These are phyloP conservation scores for Geococcyx californianus DNA, from an alignment of 2,113 vertebrate species.

Conservation along the genomic window DNA sequence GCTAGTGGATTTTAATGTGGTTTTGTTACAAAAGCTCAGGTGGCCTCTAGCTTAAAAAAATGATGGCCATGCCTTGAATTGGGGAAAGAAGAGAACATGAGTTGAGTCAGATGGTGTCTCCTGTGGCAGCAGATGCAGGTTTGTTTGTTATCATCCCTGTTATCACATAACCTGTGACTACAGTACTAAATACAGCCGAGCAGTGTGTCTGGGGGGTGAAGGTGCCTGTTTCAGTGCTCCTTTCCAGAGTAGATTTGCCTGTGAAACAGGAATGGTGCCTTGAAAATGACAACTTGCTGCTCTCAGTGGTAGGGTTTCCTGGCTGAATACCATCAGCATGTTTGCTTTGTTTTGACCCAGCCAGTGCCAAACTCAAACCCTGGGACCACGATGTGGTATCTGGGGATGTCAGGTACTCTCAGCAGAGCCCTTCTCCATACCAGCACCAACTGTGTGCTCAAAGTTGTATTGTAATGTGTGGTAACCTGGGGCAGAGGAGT, in stretches of 20 bases:
- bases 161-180: background rate
- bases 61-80: background rate
- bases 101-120: background rate
- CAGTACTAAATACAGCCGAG: background rate
- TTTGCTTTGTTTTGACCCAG: background rate
- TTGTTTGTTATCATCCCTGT: background rate
- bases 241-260: background rate
- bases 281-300: background rate
- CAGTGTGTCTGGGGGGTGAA: background rate
- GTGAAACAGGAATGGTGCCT: background rate
- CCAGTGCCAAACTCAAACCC: background rate
- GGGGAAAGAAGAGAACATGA: background rate
- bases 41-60: background rate
- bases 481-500: background rate
- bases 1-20: background rate
- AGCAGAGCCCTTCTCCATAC: background rate
- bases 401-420: background rate
- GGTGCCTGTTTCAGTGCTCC: background rate
- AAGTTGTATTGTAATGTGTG: rapidly evolving
- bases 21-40: background rate
- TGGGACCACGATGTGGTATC: background rate
- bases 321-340: rapidly evolving
- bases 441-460: rapidly evolving
- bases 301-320: background rate
- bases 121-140: background rate